These are phyloP conservation scores for Nephila pilipes DNA, from an alignment of 1,140 invertebrate genomes.

Conservation along the genomic window DNA sequence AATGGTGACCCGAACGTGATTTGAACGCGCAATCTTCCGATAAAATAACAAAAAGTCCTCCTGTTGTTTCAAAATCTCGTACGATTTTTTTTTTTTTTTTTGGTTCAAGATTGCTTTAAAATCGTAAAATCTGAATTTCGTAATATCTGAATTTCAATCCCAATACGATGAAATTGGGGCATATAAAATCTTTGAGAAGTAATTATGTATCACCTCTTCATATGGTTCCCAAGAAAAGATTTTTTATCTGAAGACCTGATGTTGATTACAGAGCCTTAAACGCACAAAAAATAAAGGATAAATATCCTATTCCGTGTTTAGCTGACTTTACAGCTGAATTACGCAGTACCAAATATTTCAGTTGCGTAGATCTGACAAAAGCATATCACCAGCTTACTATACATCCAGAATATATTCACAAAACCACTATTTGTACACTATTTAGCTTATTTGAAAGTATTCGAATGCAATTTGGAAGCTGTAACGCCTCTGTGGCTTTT, in stretches of 20 bases:
- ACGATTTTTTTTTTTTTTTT: too few species aligned
- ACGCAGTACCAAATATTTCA: constrained; percentile 55
- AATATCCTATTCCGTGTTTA: constrained; percentile 69
- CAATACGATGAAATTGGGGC: constrained; percentile 60
- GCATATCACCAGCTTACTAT: constrained; percentile 74
- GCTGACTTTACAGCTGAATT: too few species aligned
- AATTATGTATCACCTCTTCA: constrained; percentile 78
- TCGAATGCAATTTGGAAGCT: constrained; percentile 76
- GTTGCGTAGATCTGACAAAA: constrained; percentile 61
- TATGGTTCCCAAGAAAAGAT: constrained; percentile 77
- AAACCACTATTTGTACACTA: constrained; percentile 69
- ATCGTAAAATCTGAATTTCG: too few species aligned
- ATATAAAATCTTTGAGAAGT: constrained; percentile 77
- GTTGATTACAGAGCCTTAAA: constrained; percentile 74
- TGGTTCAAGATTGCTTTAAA: constrained; percentile 60
- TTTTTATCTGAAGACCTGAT: constrained; percentile 61
- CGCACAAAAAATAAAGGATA: constrained; percentile 65
- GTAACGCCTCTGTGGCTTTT: constrained; percentile 72
- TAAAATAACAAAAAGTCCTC: constrained; percentile 72
- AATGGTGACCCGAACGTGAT: too few species aligned
- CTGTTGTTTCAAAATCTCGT: neutral
- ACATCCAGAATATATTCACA: constrained; percentile 55
- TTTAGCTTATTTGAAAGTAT: constrained; percentile 70
- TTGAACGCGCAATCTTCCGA: too few species aligned
- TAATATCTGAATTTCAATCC: constrained; percentile 65